A percentile compares a stretch with the other conserved stretches of the same genome.
These are phyloP conservation scores for Microtus richardsoni DNA, from an alignment of 2,113 vertebrate species.

Conservation along the genomic window DNA sequence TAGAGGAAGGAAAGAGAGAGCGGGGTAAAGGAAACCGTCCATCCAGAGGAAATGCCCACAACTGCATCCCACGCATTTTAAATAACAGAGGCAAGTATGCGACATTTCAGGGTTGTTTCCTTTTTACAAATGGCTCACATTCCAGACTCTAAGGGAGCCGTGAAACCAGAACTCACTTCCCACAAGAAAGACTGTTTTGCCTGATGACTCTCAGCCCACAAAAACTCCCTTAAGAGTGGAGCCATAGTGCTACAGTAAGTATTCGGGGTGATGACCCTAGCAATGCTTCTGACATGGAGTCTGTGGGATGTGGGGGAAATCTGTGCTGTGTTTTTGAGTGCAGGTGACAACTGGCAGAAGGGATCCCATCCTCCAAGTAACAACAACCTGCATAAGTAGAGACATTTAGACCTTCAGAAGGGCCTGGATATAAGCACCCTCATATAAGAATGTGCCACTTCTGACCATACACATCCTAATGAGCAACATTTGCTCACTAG, in stretches of 20 bases:
- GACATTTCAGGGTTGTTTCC: conserved; percentile 42
- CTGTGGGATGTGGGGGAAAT: neutral
- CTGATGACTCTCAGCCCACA: neutral
- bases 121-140: conserved; percentile 25
- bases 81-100: conserved; percentile 34
- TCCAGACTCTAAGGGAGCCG: neutral
- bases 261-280: too few species aligned
- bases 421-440: neutral
- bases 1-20: conserved; percentile 54
- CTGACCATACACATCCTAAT: neutral
- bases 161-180: conserved; percentile 18
- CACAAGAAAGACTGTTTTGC: neutral
- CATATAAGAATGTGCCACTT: neutral
- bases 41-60: conserved; percentile 57
- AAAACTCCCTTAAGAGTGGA: neutral
- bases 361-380: neutral
- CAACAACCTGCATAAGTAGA: neutral
- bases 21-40: neutral
- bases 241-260: neutral
- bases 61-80: conserved; percentile 59
- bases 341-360: neutral
- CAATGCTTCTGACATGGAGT: accelerated
- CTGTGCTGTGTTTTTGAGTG: neutral
- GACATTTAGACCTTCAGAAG: neutral
- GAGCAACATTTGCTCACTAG: neutral